Conservation (phyloP, 1,140 invertebrate species). For the Phenacoccus solenopsis region DNA sequence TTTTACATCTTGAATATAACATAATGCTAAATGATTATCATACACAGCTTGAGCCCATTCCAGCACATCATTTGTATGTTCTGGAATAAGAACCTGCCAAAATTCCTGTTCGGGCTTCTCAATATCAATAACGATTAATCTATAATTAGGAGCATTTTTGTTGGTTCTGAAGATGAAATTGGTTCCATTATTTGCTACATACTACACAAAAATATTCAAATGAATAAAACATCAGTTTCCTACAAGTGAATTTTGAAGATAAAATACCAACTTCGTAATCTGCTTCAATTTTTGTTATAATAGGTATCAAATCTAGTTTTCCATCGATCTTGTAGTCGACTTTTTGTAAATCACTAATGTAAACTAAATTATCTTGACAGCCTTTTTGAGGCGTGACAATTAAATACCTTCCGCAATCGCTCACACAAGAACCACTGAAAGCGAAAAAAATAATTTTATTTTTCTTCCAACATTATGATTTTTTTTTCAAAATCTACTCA, state of each 20-base stretch:
- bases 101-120: slow-evolving; percentile 69
- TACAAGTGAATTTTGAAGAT: not conserved
- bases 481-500: slow-evolving; percentile 38
- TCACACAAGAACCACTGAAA: slow-evolving; percentile 61
- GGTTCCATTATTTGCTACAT: slow-evolving; percentile 76
- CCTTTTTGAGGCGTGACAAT: slow-evolving; percentile 64
- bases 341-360: slow-evolving; percentile 56
- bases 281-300: slow-evolving; percentile 82
- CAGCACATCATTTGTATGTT: slow-evolving; percentile 76
- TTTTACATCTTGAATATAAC: slow-evolving; percentile 92
- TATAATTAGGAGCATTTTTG: slow-evolving; percentile 82
- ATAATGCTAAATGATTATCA: slow-evolving; percentile 73
- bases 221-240: slow-evolving; percentile 19
- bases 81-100: slow-evolving; percentile 72
- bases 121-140: slow-evolving; percentile 48
- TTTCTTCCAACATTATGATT: too few species aligned
- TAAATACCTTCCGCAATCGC: slow-evolving; percentile 81
- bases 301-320: slow-evolving; percentile 51
- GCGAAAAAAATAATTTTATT: not conserved
- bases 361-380: slow-evolving; percentile 79
- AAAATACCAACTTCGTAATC: slow-evolving; percentile 69
- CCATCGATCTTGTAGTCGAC: slow-evolving; percentile 43
- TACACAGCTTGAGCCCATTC: slow-evolving; percentile 76
- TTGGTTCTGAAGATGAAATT: slow-evolving; percentile 85
- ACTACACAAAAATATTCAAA: slow-evolving; percentile 49